Evolutionary conservation across 1,140 invertebrate genomes (phyloP).

Genomic region (Nymphalis io): DNA sequence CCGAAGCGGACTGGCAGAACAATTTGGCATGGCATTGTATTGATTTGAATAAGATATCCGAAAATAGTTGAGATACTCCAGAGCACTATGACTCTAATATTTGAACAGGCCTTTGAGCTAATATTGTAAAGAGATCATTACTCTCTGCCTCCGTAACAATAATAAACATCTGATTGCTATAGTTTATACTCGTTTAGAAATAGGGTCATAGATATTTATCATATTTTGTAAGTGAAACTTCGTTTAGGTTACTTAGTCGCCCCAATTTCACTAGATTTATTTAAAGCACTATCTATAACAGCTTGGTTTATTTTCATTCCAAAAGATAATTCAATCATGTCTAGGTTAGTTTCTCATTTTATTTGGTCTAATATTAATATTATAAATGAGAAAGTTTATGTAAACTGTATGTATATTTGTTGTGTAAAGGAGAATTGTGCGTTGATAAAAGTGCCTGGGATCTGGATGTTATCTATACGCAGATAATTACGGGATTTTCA

Average conservation of each 20-base stretch:
- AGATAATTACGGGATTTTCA: too few species aligned
- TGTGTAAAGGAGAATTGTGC: too few species aligned
- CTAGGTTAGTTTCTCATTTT: neutral
- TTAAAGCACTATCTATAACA: neutral
- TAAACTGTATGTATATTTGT: too few species aligned
- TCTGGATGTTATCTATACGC: too few species aligned
- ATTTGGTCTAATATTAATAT: too few species aligned
- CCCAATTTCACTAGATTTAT: neutral
- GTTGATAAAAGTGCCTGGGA: too few species aligned
- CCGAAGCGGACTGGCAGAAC: neutral
- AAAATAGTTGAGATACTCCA: constrained; percentile 27
- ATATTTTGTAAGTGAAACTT: constrained; percentile 5
- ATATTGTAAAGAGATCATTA: constrained; percentile 26
- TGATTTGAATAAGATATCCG: neutral
- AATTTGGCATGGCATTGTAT: constrained; percentile 16
- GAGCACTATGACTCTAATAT: constrained; percentile 17
- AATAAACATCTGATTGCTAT: constrained; percentile 15
- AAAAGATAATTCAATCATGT: neutral
- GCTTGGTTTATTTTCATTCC: too few species aligned
- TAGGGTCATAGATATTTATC: constrained; percentile 28
- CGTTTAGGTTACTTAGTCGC: too few species aligned
- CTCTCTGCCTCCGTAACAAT: constrained; percentile 14
- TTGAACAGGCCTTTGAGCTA: constrained; percentile 11
- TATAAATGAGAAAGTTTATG: too few species aligned
- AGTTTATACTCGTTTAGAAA: constrained; percentile 23